phyloP scores from a whole-genome alignment of 2,113 vertebrate species.

The Montifringilla adamsi region DNA sequence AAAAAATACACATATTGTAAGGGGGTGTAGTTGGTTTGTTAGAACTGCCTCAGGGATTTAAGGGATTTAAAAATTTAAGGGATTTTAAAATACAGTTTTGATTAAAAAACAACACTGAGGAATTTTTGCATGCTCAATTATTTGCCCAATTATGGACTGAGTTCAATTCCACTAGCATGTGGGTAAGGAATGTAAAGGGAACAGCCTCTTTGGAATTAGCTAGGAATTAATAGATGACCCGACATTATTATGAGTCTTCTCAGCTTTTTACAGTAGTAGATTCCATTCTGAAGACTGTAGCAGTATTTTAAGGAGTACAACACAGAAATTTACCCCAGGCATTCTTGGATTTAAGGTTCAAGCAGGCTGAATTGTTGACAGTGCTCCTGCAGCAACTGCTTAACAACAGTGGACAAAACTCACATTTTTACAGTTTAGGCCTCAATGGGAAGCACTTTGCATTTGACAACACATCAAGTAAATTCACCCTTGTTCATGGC shows the following conservation, averaged over 20 bases:
- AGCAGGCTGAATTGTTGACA: neutral
- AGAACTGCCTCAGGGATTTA: neutral
- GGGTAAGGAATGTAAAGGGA: neutral
- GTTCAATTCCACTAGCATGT: neutral
- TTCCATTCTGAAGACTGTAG: neutral
- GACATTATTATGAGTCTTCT: neutral
- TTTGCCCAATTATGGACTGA: neutral
- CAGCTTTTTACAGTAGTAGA: neutral
- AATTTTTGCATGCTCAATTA: neutral
- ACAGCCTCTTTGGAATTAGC: neutral
- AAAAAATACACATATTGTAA: neutral
- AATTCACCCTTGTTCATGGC: neutral
- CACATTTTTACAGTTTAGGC: neutral
- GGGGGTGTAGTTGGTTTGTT: neutral
- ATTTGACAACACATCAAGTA: neutral
- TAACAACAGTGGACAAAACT: neutral
- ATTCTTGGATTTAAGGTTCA: neutral
- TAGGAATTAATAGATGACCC: neutral
- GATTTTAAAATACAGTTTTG: neutral
- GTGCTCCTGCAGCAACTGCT: neutral
- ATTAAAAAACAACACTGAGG: neutral
- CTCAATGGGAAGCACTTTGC: neutral
- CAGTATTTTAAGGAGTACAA: neutral
- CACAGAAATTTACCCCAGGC: neutral
- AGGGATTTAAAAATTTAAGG: neutral